Conservation (phyloP, 2,797 vertebrate species). For the Echiichthys vipera region DNA sequence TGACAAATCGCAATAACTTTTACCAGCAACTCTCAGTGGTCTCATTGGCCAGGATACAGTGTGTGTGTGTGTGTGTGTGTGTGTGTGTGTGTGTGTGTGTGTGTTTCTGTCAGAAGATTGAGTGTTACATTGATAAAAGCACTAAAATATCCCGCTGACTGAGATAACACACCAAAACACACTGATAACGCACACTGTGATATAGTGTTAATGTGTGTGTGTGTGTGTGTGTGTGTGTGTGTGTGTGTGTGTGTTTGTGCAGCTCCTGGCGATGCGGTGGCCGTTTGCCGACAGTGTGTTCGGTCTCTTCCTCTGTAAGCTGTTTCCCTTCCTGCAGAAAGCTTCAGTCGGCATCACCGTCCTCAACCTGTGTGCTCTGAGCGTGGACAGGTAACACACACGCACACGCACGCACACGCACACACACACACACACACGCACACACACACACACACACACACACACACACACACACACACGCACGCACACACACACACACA, state of each 20-base stretch:
- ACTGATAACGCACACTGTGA: background rate
- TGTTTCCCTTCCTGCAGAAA: constrained; percentile 96
- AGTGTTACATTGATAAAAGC: constrained; percentile 61
- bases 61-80: constrained; percentile 15
- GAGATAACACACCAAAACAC: constrained; percentile 24
- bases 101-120: constrained; percentile 40
- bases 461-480: too few relatives aligned
- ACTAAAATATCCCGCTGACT: constrained; percentile 54
- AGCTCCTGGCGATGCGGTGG: constrained; percentile 91
- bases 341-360: constrained; percentile 96
- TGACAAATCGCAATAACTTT: too few relatives aligned
- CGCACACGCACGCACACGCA: constrained; percentile 8
- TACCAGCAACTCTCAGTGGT: too few relatives aligned
- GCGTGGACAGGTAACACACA: constrained; percentile 92
- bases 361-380: constrained; percentile 94
- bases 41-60: too few relatives aligned
- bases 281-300: constrained; percentile 88
- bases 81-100: background rate
- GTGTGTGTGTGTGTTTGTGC: constrained; percentile 51
- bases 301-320: constrained; percentile 92
- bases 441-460: background rate
- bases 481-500: too few relatives aligned
- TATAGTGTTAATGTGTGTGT: constrained; percentile 19
- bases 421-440: constrained; percentile 10
- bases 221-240: constrained; percentile 52